Conservation (phyloP, 2,797 vertebrate genomes). For the Clarias fuscus region DNA sequence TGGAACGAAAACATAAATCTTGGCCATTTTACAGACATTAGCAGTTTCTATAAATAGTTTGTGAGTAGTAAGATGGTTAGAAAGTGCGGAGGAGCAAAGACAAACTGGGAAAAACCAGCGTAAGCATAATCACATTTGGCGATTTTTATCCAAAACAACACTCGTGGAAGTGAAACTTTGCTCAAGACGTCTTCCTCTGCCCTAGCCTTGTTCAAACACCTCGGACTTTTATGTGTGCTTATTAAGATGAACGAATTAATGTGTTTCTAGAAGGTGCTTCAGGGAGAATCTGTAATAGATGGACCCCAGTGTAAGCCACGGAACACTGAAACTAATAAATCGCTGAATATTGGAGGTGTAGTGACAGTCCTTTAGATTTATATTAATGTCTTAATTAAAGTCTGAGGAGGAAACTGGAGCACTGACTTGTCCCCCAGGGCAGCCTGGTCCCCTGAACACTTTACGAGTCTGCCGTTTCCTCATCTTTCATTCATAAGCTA, state of each 20-base stretch:
- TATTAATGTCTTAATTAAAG: slow-evolving; percentile 20
- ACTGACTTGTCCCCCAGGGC: slow-evolving; percentile 20
- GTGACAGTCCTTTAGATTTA: not conserved
- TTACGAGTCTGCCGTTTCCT: not conserved
- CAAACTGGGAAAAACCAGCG: not conserved
- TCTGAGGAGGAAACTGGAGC: slow-evolving; percentile 41
- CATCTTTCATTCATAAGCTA: not conserved
- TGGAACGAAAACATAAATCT: slow-evolving; percentile 49
- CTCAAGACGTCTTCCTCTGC: not conserved
- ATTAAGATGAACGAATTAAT: not conserved
- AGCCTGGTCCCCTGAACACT: slow-evolving; percentile 19
- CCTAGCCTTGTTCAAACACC: too few relatives aligned
- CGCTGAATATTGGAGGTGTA: not conserved
- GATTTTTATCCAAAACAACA: not conserved
- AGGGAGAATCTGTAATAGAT: not conserved
- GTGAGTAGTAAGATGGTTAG: slow-evolving; percentile 22
- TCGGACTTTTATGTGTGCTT: not conserved
- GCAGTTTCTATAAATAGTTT: slow-evolving; percentile 56
- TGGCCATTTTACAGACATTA: slow-evolving; percentile 49
- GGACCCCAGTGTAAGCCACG: not conserved
- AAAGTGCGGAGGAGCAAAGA: not conserved
- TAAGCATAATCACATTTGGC: not conserved
- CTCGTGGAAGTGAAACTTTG: not conserved
- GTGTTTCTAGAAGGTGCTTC: not conserved
- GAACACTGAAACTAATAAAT: not conserved